Percentiles rank a stretch among this genome's conserved stretches.
These are phyloP conservation scores for Drosophila azteca DNA, from an alignment of 1,140 invertebrate genomes.

Conservation along the genomic window DNA sequence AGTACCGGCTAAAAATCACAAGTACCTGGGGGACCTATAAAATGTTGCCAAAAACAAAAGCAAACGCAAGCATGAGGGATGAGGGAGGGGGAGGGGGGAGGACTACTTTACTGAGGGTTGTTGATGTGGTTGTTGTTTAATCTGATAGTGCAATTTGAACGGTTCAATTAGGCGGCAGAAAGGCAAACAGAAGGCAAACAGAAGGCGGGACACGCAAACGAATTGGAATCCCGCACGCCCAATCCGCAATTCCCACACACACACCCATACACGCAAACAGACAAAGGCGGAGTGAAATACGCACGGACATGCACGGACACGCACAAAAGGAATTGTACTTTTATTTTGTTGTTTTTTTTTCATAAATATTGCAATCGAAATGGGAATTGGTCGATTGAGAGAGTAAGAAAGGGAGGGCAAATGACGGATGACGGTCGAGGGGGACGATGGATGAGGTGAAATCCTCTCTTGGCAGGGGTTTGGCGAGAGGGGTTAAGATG, in stretches of 20 bases:
- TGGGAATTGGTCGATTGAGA: too few species aligned
- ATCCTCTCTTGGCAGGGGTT: too few species aligned
- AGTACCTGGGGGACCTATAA: slow-evolving; percentile 22
- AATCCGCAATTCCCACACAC: slow-evolving; percentile 13
- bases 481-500: too few species aligned
- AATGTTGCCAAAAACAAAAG: too few species aligned
- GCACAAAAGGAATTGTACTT: too few species aligned
- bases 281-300: too few species aligned
- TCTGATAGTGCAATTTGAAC: slow-evolving; percentile 47
- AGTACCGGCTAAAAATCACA: slow-evolving; percentile 12
- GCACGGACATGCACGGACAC: too few species aligned
- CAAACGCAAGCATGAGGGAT: background rate
- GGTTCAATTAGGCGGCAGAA: slow-evolving; percentile 58
- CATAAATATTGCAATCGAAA: too few species aligned
- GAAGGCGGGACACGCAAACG: slow-evolving; percentile 12
- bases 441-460: too few species aligned
- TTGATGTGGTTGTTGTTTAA: slow-evolving; percentile 13
- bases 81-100: slow-evolving; percentile 1
- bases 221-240: slow-evolving; percentile 7
- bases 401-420: too few species aligned
- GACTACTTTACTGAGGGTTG: slow-evolving; percentile 24
- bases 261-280: background rate
- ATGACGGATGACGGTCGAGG: too few species aligned
- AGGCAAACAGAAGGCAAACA: slow-evolving; percentile 39
- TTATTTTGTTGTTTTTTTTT: too few species aligned